Conservation (phyloP, 2,797 vertebrate genomes). For the Varecia variegata region DNA sequence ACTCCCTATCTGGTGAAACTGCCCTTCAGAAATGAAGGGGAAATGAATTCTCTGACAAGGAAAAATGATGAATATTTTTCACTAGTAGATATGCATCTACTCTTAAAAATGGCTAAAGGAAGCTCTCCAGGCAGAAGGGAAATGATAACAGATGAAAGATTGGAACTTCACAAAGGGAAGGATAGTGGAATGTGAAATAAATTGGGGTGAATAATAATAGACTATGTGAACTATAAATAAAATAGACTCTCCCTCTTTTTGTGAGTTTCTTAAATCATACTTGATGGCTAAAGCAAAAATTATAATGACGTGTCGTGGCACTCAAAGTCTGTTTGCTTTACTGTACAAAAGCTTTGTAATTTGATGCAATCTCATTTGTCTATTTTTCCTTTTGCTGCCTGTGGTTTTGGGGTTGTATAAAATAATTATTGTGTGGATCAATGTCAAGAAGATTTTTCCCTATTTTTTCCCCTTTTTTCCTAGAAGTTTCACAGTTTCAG, state of each 20-base stretch:
- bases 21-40: neutral
- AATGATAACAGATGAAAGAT: neutral
- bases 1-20: conserved; percentile 4
- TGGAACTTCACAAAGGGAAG: neutral
- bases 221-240: neutral
- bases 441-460: neutral
- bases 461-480: neutral
- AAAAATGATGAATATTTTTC: neutral
- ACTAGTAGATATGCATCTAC: neutral
- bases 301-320: neutral
- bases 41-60: neutral
- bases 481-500: neutral
- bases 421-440: neutral
- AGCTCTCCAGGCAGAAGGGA: neutral
- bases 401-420: neutral
- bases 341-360: neutral
- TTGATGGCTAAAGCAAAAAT: neutral
- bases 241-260: neutral
- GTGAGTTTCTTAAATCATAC: neutral
- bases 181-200: neutral
- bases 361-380: neutral
- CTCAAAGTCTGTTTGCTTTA: neutral
- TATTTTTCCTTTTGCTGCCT: neutral
- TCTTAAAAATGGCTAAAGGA: neutral
- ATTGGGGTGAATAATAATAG: neutral